phyloP scores from a whole-genome alignment of 2,888 invertebrate species.

The Timandra comae region DNA sequence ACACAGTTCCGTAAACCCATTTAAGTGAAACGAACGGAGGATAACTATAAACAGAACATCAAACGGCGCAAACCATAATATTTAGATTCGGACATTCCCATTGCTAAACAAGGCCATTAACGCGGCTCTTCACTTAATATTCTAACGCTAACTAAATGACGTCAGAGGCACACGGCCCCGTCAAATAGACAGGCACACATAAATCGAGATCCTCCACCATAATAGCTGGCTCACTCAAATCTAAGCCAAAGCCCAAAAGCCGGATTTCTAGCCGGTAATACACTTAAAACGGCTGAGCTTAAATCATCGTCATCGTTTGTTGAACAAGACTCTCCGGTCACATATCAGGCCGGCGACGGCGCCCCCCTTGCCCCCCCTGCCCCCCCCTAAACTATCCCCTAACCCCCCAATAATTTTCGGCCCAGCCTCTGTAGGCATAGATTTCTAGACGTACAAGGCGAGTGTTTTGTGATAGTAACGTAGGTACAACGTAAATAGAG shows the following conservation, averaged over 20 bases:
- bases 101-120: slow-evolving; percentile 13
- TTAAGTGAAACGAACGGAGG: no score
- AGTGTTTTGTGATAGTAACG: slow-evolving; percentile 46
- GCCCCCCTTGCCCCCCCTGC: slow-evolving; percentile 20
- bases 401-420: slow-evolving; percentile 61
- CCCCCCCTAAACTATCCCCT: slow-evolving; percentile 15
- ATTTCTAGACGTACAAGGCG: slow-evolving; percentile 62
- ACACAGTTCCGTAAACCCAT: no score
- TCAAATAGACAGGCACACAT: slow-evolving; percentile 51
- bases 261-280: slow-evolving; percentile 73
- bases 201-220: slow-evolving; percentile 61
- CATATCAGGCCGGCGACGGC: slow-evolving; percentile 68
- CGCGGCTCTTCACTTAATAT: slow-evolving; percentile 12
- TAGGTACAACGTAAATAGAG: slow-evolving; percentile 47
- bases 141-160: slow-evolving; percentile 27
- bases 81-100: not conserved
- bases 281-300: slow-evolving; percentile 75
- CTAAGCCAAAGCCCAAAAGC: slow-evolving; percentile 67
- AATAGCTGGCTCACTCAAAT: slow-evolving; percentile 69
- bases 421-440: slow-evolving; percentile 61
- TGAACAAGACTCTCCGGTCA: slow-evolving; percentile 77
- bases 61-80: not conserved
- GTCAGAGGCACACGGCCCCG: slow-evolving; percentile 21
- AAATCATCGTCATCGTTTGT: slow-evolving; percentile 78
- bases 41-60: no score